Conservation (phyloP, 2,113 vertebrate species). For the Chionodraco myersi region DNA sequence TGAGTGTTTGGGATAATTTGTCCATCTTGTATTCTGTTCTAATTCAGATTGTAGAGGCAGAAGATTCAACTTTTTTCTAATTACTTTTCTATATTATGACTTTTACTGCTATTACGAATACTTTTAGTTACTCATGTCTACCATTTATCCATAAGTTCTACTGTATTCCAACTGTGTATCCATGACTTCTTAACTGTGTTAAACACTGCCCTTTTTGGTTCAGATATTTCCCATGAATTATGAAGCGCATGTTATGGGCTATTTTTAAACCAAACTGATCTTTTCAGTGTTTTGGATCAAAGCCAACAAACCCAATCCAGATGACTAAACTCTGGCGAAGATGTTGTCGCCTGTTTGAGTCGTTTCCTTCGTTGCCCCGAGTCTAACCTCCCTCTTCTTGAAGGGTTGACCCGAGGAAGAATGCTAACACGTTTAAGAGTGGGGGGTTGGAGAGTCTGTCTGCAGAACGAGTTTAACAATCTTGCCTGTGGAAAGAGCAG, state of each 20-base stretch:
- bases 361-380: conserved; percentile 60
- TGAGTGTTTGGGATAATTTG: not conserved
- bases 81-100: not conserved
- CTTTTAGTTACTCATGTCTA: no score
- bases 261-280: conserved; percentile 27
- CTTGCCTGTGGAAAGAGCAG: conserved; percentile 58
- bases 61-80: not conserved
- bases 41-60: not conserved
- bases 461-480: conserved; percentile 73
- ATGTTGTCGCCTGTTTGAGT: conserved; percentile 41
- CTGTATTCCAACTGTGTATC: not conserved
- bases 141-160: not conserved
- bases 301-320: conserved; percentile 2
- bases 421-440: conserved; percentile 67
- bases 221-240: not conserved
- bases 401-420: conserved; percentile 70
- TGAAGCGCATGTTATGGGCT: not conserved
- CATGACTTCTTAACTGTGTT: not conserved
- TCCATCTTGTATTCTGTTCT: not conserved
- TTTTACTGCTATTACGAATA: no score
- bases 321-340: not conserved
- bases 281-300: conserved; percentile 24
- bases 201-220: not conserved
- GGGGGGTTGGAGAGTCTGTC: conserved; percentile 59
- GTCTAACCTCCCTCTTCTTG: conserved; percentile 72